Conservation (phyloP, 2,888 invertebrate genomes). For the Caenorhabditis sp. region DNA sequence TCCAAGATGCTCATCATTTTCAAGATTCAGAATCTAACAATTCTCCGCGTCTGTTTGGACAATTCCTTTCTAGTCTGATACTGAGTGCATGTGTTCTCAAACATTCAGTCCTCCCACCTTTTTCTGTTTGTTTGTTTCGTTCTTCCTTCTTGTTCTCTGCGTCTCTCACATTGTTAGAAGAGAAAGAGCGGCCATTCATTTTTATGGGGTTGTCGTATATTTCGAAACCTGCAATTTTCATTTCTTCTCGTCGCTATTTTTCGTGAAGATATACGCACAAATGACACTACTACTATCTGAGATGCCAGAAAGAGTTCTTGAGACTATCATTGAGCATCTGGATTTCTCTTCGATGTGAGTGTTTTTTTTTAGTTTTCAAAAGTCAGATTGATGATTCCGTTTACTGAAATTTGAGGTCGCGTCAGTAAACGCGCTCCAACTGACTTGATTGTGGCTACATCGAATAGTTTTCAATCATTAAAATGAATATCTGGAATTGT, state of each 20-base stretch:
- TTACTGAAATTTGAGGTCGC: too few species aligned
- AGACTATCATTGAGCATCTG: not conserved
- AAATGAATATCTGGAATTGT: too few species aligned
- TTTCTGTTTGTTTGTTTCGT: not conserved
- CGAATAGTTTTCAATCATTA: too few species aligned
- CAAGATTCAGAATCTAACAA: too few species aligned
- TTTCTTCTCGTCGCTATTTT: not conserved
- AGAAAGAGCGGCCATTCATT: not conserved
- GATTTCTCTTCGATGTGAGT: not conserved
- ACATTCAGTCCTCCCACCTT: not conserved
- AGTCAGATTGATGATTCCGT: too few species aligned
- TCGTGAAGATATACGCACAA: too few species aligned
- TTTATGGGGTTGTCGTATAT: not conserved
- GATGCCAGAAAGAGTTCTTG: not conserved
- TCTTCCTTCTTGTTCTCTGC: not conserved
- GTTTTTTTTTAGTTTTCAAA: not conserved
- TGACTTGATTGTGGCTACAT: too few species aligned
- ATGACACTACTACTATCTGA: not conserved
- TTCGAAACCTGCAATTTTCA: not conserved
- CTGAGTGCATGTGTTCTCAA: too few species aligned
- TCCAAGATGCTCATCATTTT: too few species aligned
- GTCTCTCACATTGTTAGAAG: not conserved
- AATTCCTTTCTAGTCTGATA: too few species aligned
- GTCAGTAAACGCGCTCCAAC: too few species aligned
- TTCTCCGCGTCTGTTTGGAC: too few species aligned